Percentiles rank a stretch among this genome's conserved stretches.
These are phyloP conservation scores for Nanger granti DNA, from an alignment of 2,113 vertebrate species.

Conservation along the genomic window DNA sequence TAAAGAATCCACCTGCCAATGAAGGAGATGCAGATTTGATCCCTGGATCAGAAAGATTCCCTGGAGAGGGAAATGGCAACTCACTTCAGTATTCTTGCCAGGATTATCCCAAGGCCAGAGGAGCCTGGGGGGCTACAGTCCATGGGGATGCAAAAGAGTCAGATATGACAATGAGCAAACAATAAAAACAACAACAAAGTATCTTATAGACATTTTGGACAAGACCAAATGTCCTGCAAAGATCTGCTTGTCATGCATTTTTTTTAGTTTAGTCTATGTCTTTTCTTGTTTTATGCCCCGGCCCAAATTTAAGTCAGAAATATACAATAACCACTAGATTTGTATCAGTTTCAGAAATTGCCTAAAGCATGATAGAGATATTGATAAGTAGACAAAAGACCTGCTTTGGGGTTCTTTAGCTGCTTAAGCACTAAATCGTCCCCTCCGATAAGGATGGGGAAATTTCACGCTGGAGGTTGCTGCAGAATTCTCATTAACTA, in stretches of 20 bases:
- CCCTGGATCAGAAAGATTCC: background rate
- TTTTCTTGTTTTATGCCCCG: background rate
- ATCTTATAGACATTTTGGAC: background rate
- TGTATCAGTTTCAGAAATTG: background rate
- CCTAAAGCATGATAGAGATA: background rate
- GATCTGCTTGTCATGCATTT: background rate
- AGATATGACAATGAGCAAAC: background rate
- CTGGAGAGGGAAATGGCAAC: background rate
- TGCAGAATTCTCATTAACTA: background rate
- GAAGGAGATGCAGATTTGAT: background rate
- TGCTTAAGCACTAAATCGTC: background rate
- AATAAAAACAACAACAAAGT: background rate
- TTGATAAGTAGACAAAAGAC: background rate
- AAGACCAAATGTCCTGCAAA: background rate
- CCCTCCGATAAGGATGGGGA: background rate
- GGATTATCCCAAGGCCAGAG: background rate
- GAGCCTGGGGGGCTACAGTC: background rate
- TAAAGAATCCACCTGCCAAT: background rate
- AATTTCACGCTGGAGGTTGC: background rate
- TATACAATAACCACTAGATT: background rate
- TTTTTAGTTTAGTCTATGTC: background rate
- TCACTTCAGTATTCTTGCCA: background rate
- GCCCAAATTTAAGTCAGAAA: background rate
- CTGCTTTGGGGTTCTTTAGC: background rate
- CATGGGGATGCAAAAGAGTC: background rate